Base-by-base conservation (phyloP, 2,888 invertebrate genomes). In the Acrocyrtus sp. region DNA sequence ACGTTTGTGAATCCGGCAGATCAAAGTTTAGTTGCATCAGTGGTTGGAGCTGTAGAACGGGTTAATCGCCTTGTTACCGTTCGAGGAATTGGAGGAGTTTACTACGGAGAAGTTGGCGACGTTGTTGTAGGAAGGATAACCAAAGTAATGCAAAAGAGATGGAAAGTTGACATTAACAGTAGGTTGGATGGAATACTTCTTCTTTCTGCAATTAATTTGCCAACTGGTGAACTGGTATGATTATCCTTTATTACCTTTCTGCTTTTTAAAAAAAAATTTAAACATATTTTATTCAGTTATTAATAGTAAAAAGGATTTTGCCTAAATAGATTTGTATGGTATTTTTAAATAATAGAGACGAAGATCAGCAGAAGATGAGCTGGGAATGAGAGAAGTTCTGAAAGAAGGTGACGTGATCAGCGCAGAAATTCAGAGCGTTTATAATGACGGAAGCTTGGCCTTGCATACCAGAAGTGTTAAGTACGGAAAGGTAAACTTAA, bases 351-450 rank as follows among this genome's bases (percentile, higher is more conserved):
- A n/a, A 17, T 83, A 94, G 91, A 88, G 98, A 76, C 87, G 96
- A 63, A 88, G 96, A 83, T 95, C 94, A 3, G 93, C 91, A 4
- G 97, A 99, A 86, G 99, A 99, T 87, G 98, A 99, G 84, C 92
- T 96, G 83, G 93, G 94, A 88, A 99, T 99, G 99, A 88, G 98
- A 63, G 91, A 93, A 78, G 96, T 96, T 84, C 86, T 98, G 54
- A 91, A 92, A 84, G 96, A 97, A 85, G 96, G 96, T 19, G 99
- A 99, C 85, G 87, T 99, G 0, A 95, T 99, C 74, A 96, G 96
- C 85, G 98, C 98, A 4, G 98, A 99, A 87, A 98, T 99, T 0
- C 97, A 98, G 83, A 94, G 91, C 83, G 89, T 96, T 4, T 94
- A 91, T 83, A 89, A 91, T 60, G 98, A 99, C 86, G 97, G 98